phyloP scores from a whole-genome alignment of 2,113 vertebrate genomes.

The Spheniscus mendiculus region DNA sequence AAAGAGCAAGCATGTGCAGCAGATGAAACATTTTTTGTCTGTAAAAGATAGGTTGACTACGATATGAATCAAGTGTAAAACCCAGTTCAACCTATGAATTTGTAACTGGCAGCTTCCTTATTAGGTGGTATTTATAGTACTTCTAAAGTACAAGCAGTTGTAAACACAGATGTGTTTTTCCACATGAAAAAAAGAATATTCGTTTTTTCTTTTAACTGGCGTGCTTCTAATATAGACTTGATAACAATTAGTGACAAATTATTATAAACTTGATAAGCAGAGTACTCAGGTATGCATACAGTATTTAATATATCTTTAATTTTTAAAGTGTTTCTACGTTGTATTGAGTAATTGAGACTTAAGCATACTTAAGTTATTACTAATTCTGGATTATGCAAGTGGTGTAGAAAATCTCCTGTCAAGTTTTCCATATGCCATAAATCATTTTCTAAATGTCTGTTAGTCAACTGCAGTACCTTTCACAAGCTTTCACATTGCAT shows the following conservation, averaged over 20 bases:
- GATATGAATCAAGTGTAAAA: background rate
- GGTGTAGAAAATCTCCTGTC: background rate
- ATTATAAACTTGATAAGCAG: background rate
- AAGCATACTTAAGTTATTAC: background rate
- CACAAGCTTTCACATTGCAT: background rate
- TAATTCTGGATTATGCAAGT: background rate
- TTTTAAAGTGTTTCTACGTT: background rate
- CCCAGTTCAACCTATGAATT: background rate
- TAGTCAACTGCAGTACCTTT: background rate
- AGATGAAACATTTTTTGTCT: background rate
- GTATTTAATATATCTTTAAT: background rate
- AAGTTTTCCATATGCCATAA: background rate
- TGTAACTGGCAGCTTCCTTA: background rate
- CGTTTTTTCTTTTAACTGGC: background rate
- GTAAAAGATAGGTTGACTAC: background rate
- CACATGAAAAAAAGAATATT: background rate
- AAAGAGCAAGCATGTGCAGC: background rate
- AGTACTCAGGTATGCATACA: background rate
- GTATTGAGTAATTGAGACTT: background rate
- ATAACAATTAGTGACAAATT: background rate
- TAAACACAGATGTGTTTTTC: background rate
- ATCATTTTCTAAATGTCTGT: background rate
- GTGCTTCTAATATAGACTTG: background rate
- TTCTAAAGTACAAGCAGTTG: background rate
- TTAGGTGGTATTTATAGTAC: background rate